Conservation (phyloP, 1,140 invertebrate species). For the Pseudomyrmex concolor region DNA sequence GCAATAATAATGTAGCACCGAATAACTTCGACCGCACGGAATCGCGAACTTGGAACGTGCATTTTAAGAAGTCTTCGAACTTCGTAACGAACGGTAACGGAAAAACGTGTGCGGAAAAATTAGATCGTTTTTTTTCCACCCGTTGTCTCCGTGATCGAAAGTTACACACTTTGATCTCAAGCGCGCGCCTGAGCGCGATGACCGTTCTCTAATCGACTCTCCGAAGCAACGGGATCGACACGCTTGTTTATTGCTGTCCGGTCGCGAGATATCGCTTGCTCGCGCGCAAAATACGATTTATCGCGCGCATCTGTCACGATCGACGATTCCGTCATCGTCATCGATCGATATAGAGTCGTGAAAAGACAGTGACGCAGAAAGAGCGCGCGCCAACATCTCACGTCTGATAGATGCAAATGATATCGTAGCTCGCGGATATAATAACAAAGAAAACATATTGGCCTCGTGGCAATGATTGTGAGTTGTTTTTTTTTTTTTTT, state of each 20-base stretch:
- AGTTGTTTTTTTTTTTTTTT: background rate
- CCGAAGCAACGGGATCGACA: slow-evolving; percentile 11
- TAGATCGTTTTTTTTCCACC: background rate
- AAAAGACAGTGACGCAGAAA: slow-evolving; percentile 45
- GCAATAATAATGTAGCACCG: background rate
- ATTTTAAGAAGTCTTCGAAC: slow-evolving; percentile 10
- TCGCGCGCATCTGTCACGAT: slow-evolving; percentile 23
- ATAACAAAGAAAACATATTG: background rate
- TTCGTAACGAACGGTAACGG: slow-evolving; percentile 6
- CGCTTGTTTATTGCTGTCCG: slow-evolving; percentile 21
- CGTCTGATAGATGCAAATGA: too few relatives aligned
- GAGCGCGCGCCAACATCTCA: slow-evolving; percentile 19
- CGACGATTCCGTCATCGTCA: slow-evolving; percentile 30
- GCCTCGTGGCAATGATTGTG: slow-evolving; percentile 39
- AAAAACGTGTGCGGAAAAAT: background rate
- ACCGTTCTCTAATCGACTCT: background rate
- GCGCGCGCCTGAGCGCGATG: background rate
- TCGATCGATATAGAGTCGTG: background rate
- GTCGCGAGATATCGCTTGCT: background rate
- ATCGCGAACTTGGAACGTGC: slow-evolving; percentile 15
- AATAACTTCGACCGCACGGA: slow-evolving; percentile 9
- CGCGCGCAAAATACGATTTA: background rate
- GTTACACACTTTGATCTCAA: background rate
- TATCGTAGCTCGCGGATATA: background rate
- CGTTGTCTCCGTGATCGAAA: background rate